Evolutionary conservation across 2,797 vertebrate genomes (phyloP), one percentile per base, ranked within the genome.

Genomic region (Coilia nasus): DNA sequence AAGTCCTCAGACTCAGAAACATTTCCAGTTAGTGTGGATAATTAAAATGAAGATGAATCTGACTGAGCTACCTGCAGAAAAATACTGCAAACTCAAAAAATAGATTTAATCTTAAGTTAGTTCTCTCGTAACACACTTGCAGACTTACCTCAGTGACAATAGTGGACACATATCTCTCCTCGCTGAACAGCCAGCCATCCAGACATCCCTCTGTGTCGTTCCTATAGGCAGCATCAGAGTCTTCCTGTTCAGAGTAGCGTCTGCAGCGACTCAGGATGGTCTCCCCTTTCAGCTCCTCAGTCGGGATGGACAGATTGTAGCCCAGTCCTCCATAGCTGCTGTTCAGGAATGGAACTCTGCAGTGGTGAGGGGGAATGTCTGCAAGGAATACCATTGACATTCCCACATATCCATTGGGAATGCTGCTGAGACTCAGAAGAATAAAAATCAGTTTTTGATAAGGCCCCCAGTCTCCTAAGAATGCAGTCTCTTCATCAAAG

Each of bases 71-170:
- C 10, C 46, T 10, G 46, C 46, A 4, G 46, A 47, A 3, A 47
- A 4, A 47, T 10, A 47, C n/a, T n/a, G n/a, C n/a, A n/a, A 41
- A 41, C 35, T 41, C 2, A 41, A 41, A 41, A 41, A 41, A 41
- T 41, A 41, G 35, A 41, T 5, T 41, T n/a, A n/a, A n/a, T n/a
- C n/a, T n/a, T n/a, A n/a, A n/a, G n/a, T n/a, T 41, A 54, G 50
- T 7, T 54, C 2, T 15, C 14, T 19, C 14, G 15, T 75, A 41
- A 41, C 31, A 78, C 31, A 41, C 15, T 44, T 14, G 11, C 28
- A 71, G 35, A 14, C 54, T 85, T 57, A 92, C 91, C 90, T 92
- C 91, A 10, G 91, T 89, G 17, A 92, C 90, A 44, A 88, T 88
- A 21, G 90, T 89, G 9, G 88, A 3, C 4, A 78, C 86, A 86